Evolutionary conservation across 2,888 invertebrate species (phyloP).

Genomic region (Pinctada fucata): DNA sequence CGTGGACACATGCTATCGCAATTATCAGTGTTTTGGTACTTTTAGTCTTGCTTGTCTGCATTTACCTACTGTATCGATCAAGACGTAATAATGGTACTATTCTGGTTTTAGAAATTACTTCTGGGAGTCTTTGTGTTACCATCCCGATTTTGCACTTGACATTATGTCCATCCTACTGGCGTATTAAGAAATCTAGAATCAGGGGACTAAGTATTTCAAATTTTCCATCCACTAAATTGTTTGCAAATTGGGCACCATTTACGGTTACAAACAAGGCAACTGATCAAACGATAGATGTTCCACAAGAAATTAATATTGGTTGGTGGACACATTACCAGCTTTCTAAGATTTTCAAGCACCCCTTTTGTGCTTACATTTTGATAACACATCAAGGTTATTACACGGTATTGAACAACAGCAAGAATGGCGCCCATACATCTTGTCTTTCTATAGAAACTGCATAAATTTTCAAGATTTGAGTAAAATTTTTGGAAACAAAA

Average conservation of each 20-base stretch:
- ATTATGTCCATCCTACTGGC: constrained; percentile 15
- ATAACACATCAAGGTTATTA: constrained; percentile 5
- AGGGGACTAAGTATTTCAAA: not conserved
- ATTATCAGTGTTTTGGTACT: constrained; percentile 7
- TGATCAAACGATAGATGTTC: not conserved
- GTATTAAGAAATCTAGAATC: not conserved
- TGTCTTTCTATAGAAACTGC: too few relatives aligned
- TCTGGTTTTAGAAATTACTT: constrained; percentile 3
- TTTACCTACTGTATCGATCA: not conserved
- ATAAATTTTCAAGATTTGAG: too few relatives aligned
- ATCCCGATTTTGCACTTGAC: constrained; percentile 3
- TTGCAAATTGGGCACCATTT: constrained; percentile 6
- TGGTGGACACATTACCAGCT: not conserved
- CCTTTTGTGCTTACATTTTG: constrained; percentile 13
- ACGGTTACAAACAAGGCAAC: not conserved
- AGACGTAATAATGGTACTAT: not conserved
- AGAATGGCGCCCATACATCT: too few relatives aligned
- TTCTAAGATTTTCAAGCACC: not conserved
- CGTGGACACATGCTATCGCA: too few relatives aligned
- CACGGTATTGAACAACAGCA: too few relatives aligned
- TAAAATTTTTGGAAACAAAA: too few relatives aligned
- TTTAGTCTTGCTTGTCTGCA: not conserved
- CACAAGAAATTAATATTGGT: not conserved
- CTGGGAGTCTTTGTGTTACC: constrained; percentile 8
- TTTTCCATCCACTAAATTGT: not conserved